Base-by-base conservation (phyloP, 2,797 vertebrate genomes). In the Anabacerthia variegaticeps region DNA sequence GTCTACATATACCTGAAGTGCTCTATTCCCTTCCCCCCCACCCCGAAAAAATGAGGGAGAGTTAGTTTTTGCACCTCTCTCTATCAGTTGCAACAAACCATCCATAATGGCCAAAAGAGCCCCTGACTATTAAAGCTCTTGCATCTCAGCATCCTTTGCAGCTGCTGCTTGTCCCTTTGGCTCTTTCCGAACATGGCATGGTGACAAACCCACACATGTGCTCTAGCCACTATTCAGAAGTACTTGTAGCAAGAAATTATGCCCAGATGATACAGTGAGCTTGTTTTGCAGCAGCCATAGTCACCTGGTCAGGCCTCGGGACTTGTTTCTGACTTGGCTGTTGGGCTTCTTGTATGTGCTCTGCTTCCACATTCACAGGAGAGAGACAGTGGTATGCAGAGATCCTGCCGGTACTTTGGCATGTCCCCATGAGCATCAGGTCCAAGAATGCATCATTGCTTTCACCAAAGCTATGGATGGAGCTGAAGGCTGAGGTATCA, bases 321-420 rank as follows among this genome's bases (percentile, higher is more conserved):
- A 23, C 65, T 55, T 52, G 6, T 44, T 80, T 88, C 36, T 66
- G 39, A 30, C 39, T 74, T 37, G 48, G 39, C 39, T 18, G 3
- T 34, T 63, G 4, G 17, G 4, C 32, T 23, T 7, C 26, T 94
- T 3, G 0, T 71, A 34, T 39, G 54, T 61, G 54, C 58, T 75
- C 28, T 84, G 37, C n/a, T 76, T 41, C 22, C 2, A 4, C 0
- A 1, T 10, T 4, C 6, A 1, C 30, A 54, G 22, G 66, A 66
- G 55, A 85, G 41, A 37, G 43, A 76, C 43, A 12, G 49, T 23
- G 54, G 43, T 1, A 0, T 10, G 34, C 46, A 72, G 54, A 28
- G 19, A 1, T 0, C 49, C 30, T 5, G 3, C 36, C 12, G 24
- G 49, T 1, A 4, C 36, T 74, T 83, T 0, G 0, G n/a, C 32